Percentiles rank a stretch among this genome's conserved stretches.
phyloP scores from a whole-genome alignment of 2,113 vertebrate species.

The Saccopteryx leptura region DNA sequence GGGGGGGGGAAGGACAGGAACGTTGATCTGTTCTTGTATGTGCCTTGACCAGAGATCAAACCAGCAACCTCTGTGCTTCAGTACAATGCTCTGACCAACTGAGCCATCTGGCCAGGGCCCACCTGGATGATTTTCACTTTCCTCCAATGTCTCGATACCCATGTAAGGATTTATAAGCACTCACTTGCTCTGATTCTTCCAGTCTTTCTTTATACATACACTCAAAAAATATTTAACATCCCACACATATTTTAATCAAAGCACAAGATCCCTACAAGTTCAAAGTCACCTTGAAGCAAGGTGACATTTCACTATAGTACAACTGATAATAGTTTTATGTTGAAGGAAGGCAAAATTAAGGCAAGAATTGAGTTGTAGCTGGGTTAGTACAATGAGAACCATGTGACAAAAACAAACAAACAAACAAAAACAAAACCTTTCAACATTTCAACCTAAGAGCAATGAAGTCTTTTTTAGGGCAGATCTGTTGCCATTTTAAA shows the following conservation, averaged over 20 bases:
- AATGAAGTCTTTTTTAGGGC: constrained; percentile 49
- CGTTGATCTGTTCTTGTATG: too few relatives aligned
- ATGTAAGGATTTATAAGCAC: constrained; percentile 48
- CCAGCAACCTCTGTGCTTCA: too few relatives aligned
- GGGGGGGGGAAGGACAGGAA: too few relatives aligned
- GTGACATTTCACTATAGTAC: neutral
- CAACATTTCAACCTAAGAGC: constrained; percentile 16
- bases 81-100: too few relatives aligned
- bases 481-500: constrained; percentile 49
- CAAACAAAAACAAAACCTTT: constrained; percentile 51
- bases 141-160: constrained; percentile 13
- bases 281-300: constrained; percentile 28
- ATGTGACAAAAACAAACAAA: constrained; percentile 43
- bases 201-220: neutral
- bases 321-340: constrained; percentile 55
- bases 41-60: too few relatives aligned
- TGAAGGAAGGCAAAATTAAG: constrained; percentile 65
- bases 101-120: too few relatives aligned
- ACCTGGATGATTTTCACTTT: constrained; percentile 33
- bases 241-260: constrained; percentile 54
- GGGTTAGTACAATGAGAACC: constrained; percentile 62
- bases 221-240: constrained; percentile 40
- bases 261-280: neutral
- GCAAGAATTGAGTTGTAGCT: constrained; percentile 46
- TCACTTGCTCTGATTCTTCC: neutral